Conservation (phyloP, 2,888 invertebrate genomes). For the Hemithea aestivaria region DNA sequence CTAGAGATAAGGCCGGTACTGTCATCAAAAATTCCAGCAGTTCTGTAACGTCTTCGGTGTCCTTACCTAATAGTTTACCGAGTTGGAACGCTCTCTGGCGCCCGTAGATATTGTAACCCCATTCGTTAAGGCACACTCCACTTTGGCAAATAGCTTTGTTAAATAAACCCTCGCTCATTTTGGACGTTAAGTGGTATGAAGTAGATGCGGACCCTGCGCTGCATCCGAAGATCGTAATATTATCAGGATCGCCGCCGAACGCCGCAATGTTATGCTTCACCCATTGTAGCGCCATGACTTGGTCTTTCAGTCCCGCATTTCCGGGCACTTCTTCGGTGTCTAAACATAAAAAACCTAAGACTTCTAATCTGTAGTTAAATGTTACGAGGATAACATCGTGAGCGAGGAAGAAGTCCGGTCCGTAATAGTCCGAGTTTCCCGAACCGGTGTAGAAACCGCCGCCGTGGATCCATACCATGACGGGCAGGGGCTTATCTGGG, state of each 20-base stretch:
- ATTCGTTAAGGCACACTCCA: conserved; percentile 67
- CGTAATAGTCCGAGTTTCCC: conserved; percentile 68
- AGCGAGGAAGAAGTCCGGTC: conserved; percentile 69
- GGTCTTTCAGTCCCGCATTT: conserved; percentile 72
- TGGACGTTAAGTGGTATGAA: conserved; percentile 61
- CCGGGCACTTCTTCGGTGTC: conserved; percentile 69
- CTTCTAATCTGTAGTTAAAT: conserved; percentile 71
- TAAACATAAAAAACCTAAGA: conserved; percentile 67
- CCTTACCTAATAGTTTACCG: conserved; percentile 59
- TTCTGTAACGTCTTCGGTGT: conserved; percentile 56
- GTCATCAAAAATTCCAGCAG: conserved; percentile 53
- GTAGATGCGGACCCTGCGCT: conserved; percentile 67
- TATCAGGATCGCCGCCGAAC: conserved; percentile 65
- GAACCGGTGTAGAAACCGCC: conserved; percentile 74
- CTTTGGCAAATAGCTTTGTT: conserved; percentile 74
- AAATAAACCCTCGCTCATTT: conserved; percentile 64
- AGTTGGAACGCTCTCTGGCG: conserved; percentile 63
- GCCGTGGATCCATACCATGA: conserved; percentile 75
- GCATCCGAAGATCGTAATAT: conserved; percentile 70
- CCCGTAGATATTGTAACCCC: conserved; percentile 59
- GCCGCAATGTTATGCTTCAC: conserved; percentile 60
- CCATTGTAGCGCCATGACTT: conserved; percentile 72
- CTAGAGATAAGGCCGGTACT: conserved; percentile 49
- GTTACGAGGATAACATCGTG: conserved; percentile 67
- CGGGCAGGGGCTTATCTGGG: conserved; percentile 45